Base-by-base conservation (phyloP, 2,797 vertebrate genomes). In the Fratercula arctica region DNA sequence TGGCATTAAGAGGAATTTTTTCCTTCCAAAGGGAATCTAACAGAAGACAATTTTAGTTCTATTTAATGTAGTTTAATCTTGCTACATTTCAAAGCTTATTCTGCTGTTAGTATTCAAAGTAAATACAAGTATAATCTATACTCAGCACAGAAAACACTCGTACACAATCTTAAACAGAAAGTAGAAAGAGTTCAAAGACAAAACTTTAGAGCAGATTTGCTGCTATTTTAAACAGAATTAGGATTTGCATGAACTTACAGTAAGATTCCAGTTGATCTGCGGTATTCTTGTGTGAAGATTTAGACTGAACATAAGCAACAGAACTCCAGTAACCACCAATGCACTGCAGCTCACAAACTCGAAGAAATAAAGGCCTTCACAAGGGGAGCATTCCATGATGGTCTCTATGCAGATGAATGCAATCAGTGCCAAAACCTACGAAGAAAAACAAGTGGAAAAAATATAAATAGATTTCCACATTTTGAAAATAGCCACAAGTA, bases 301-400 rank as follows among this genome's bases (percentile, higher is more conserved):
- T 88, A 99, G 98, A 89, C 98, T 98, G 98, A 99, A 99, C 96
- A 99, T 97, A 89, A 99, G 97, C 93, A 99, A 98, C 86, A 99
- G 98, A 92, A 99, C 98, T 60, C 99, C 99, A 2, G 99, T 99
- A 94, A 99, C 98, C 96, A 99, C 99, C 45, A 99, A 99, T 10
- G 99, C 98, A 90, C 99, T 99, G 96, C 99, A 99, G 99, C 99
- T 99, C 93, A 99, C 99, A 90, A 99, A 99, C 98, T 99, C 99
- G 17, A 99, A 99, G 97, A 99, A 99, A 97, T 99, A 99, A 93
- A 99, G 98, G 46, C 99, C 99, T 95, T 99, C 98, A 4, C 99
- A 99, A 4, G 99, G 99, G 48, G 98, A 98, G 76, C 99, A 99
- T 97, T 99, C 97, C 99, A 99, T 99, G 97, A 99, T 98, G 33